Conservation (phyloP, 2,888 invertebrate species). For the Scotopteryx bipunctaria region DNA sequence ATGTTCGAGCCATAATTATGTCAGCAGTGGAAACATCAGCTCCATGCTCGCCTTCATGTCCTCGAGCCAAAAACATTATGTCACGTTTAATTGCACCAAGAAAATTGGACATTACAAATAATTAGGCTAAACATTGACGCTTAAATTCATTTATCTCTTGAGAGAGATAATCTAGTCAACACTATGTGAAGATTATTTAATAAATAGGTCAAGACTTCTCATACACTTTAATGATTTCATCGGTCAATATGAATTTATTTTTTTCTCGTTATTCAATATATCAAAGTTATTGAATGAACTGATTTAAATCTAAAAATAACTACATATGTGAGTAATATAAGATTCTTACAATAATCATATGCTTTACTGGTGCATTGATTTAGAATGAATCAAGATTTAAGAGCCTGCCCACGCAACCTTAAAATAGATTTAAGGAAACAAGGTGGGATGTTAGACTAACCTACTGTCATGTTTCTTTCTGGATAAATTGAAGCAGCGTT, state of each 20-base stretch:
- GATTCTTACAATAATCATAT: no score
- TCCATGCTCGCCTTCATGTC: neutral
- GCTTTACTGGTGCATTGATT: neutral
- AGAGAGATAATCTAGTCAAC: constrained; percentile 46
- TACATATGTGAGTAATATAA: no score
- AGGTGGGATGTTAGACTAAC: no score
- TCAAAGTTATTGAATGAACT: no score
- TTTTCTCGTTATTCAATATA: no score
- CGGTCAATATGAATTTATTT: no score
- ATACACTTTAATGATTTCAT: no score
- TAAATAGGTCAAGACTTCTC: no score
- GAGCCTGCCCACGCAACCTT: neutral
- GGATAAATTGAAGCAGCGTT: neutral
- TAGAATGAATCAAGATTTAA: neutral
- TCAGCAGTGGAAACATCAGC: neutral
- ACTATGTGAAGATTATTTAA: no score
- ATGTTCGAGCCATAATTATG: no score
- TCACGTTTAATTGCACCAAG: constrained; percentile 10
- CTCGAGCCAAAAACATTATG: constrained; percentile 6
- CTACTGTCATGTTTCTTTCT: neutral
- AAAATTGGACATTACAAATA: constrained; percentile 18
- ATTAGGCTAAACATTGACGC: constrained; percentile 32
- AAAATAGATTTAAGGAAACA: constrained; percentile 1
- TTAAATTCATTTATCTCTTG: constrained; percentile 53
- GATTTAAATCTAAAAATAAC: no score